These are phyloP conservation scores for Gymnarchus niloticus DNA, from an alignment of 2,113 vertebrate species.

Conservation along the genomic window DNA sequence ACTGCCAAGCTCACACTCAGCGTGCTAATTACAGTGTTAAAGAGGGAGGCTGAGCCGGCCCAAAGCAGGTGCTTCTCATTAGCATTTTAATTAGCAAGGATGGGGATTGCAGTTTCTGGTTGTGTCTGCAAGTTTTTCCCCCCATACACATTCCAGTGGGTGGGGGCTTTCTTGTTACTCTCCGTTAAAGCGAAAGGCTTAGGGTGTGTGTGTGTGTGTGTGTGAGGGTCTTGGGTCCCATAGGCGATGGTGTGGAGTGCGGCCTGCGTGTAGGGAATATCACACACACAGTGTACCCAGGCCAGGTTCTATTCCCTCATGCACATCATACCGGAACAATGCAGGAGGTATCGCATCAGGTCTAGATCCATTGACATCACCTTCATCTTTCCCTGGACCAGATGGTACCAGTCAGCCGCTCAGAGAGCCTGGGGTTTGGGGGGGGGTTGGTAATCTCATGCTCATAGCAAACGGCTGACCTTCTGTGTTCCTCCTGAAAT, in stretches of 20 bases:
- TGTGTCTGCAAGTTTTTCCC: not conserved
- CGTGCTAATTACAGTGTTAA: slow-evolving; percentile 38
- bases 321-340: not conserved
- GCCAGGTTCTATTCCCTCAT: too few species aligned
- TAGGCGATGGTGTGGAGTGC: not conserved
- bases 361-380: not conserved
- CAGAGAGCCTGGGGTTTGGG: not conserved
- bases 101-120: slow-evolving; percentile 4
- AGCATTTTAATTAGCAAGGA: slow-evolving; percentile 43
- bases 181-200: not conserved
- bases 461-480: too few species aligned
- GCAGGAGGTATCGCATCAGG: not conserved
- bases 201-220: too few species aligned
- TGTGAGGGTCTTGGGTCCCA: not conserved
- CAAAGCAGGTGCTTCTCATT: slow-evolving; percentile 47
- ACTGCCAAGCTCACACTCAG: not conserved
- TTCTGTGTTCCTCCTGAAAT: too few species aligned
- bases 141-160: not conserved
- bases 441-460: too few species aligned
- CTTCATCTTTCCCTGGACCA: not conserved
- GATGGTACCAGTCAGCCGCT: slow-evolving; percentile 1
- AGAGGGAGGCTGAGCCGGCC: slow-evolving; percentile 36
- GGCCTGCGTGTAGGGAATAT: too few species aligned
- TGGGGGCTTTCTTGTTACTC: not conserved
- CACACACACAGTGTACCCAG: not conserved